Evolutionary conservation across 2,797 vertebrate genomes (phyloP).

Genomic region (Amphiprion clarkii): DNA sequence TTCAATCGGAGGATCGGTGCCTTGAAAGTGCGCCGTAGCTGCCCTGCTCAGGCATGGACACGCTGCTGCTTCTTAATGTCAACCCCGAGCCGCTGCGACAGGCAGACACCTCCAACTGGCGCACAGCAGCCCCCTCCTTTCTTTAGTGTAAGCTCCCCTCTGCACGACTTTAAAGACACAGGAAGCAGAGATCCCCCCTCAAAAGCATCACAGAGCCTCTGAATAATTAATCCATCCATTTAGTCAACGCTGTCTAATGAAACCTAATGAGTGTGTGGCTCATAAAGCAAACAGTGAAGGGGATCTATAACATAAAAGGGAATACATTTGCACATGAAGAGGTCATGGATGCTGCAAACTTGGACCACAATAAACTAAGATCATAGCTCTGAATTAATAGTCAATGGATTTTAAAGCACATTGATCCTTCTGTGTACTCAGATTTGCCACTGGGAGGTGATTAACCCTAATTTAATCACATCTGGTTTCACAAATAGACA

Average conservation of each 20-base stretch:
- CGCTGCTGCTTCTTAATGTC: conserved; percentile 74
- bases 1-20: conserved; percentile 18
- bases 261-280: conserved; percentile 18
- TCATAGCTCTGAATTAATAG: not conserved
- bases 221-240: conserved; percentile 56
- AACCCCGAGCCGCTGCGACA: conserved; percentile 74
- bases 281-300: conserved; percentile 9
- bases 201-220: conserved; percentile 49
- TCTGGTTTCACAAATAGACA: conserved; percentile 33
- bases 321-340: conserved; percentile 32
- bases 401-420: not conserved
- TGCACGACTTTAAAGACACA: conserved; percentile 85
- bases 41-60: conserved; percentile 66
- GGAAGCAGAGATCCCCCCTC: conserved; percentile 57
- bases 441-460: not conserved
- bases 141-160: conserved; percentile 74
- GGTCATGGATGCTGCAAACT: conserved; percentile 8
- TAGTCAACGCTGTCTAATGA: conserved; percentile 37
- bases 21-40: conserved; percentile 44
- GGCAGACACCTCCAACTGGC: conserved; percentile 78
- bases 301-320: conserved; percentile 5
- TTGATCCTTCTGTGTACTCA: not conserved
- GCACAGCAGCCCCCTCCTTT: conserved; percentile 82
- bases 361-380: conserved; percentile 19
- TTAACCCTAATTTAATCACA: conserved; percentile 19